These are phyloP conservation scores for Sparidentex hasta DNA, from an alignment of 2,797 vertebrate species.

Conservation along the genomic window DNA sequence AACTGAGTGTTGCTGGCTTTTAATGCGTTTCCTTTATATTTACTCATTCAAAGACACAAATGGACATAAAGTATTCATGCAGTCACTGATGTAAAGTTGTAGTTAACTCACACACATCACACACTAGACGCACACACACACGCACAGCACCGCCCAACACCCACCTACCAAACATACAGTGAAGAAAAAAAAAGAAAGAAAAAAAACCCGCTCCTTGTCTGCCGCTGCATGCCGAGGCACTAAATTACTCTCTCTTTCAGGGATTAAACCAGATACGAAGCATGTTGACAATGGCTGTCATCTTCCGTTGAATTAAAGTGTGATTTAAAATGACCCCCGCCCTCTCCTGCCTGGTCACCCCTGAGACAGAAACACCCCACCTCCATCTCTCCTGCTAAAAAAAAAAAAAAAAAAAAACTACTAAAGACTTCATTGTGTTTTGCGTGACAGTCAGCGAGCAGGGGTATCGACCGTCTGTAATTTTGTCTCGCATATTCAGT, in stretches of 20 bases:
- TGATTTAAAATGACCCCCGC: slow-evolving; percentile 63
- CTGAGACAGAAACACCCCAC: slow-evolving; percentile 40
- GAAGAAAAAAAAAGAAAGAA: slow-evolving; percentile 22
- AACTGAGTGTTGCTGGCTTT: background rate
- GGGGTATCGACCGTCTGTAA: slow-evolving; percentile 47
- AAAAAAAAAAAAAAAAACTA: slow-evolving; percentile 18
- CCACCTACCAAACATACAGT: slow-evolving; percentile 6
- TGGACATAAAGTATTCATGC: background rate
- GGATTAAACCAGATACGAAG: slow-evolving; percentile 46
- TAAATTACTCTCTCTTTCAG: slow-evolving; percentile 55
- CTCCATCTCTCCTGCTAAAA: slow-evolving; percentile 33
- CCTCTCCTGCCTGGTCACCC: slow-evolving; percentile 32
- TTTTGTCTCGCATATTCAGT: slow-evolving; percentile 54
- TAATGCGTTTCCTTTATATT: background rate
- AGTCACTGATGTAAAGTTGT: background rate
- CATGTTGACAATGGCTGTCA: slow-evolving; percentile 63
- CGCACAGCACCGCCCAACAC: slow-evolving; percentile 4
- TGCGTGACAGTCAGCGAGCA: slow-evolving; percentile 47
- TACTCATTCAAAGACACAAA: background rate
- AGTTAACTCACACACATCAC: background rate
- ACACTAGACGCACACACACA: background rate
- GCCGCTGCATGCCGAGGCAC: background rate
- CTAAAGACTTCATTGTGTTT: slow-evolving; percentile 65
- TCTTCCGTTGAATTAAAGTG: slow-evolving; percentile 60
- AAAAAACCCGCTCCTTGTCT: slow-evolving; percentile 20